These are phyloP conservation scores for Tragelaphus strepsiceros DNA, from an alignment of 2,113 vertebrate species.

Conservation along the genomic window DNA sequence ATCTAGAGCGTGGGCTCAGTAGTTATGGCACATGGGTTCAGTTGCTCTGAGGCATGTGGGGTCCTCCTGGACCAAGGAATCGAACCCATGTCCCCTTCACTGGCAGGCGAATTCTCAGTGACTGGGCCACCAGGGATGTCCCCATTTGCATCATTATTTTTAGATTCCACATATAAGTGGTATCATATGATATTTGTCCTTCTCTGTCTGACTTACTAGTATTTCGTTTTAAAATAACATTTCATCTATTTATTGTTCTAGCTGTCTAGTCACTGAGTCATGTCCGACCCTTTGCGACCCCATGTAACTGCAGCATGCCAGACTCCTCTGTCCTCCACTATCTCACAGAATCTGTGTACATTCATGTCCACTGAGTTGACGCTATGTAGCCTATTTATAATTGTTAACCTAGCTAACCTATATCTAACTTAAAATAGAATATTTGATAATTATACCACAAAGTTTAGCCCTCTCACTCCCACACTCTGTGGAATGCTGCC, in stretches of 20 bases:
- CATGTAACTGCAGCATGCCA: not conserved
- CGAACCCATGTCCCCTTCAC: not conserved
- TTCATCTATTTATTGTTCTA: not conserved
- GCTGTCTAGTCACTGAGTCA: not conserved
- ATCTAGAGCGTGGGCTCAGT: not conserved
- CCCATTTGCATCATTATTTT: not conserved
- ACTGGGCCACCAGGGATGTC: not conserved
- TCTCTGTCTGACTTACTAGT: not conserved
- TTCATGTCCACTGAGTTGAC: not conserved
- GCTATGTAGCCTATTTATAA: not conserved
- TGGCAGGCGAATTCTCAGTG: not conserved
- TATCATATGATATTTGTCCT: not conserved
- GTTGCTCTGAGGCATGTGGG: not conserved
- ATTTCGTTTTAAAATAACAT: not conserved
- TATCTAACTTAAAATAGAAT: not conserved
- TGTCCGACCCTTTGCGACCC: not conserved
- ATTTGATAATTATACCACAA: not conserved
- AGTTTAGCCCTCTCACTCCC: not conserved
- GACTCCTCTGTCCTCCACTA: not conserved
- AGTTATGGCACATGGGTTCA: not conserved
- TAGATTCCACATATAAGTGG: not conserved
- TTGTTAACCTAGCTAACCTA: not conserved
- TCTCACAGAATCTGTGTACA: not conserved
- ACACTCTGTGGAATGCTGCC: no score
- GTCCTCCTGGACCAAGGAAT: not conserved